Evolutionary conservation across 1,140 invertebrate genomes (phyloP).

Genomic region (Radopholus similis): DNA sequence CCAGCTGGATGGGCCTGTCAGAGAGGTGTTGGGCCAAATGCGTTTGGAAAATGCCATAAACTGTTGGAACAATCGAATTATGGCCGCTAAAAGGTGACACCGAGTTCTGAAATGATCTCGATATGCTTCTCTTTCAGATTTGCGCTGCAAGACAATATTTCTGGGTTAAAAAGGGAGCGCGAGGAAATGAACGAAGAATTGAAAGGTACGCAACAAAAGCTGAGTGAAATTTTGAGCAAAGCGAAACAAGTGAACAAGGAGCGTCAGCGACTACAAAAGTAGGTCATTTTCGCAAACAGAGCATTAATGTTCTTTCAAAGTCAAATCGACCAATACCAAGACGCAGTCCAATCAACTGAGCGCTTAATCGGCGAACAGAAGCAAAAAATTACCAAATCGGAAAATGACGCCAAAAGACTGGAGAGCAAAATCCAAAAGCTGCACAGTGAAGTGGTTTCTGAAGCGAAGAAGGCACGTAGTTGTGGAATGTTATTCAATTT

Average conservation of each 20-base stretch:
- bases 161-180: constrained; percentile 1
- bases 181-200: constrained; percentile 18
- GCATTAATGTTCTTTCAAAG: constrained; percentile 8
- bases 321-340: constrained; percentile 28
- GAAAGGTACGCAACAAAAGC: constrained; percentile 1
- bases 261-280: constrained; percentile 29
- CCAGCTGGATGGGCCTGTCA: constrained; percentile 75
- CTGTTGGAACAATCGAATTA: constrained; percentile 33
- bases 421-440: constrained; percentile 34
- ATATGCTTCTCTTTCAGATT: constrained; percentile 15
- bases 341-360: constrained; percentile 20
- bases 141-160: not conserved
- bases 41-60: constrained; percentile 47
- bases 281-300: not conserved
- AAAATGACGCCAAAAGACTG: constrained; percentile 30
- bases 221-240: constrained; percentile 14
- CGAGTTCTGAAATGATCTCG: not conserved
- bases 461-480: constrained; percentile 22
- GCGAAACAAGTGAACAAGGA: constrained; percentile 25
- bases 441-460: constrained; percentile 16
- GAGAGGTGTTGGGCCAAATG: constrained; percentile 29
- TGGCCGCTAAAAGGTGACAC: constrained; percentile 27
- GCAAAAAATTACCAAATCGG: constrained; percentile 14
- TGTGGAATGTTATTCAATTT: not conserved
- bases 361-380: constrained; percentile 23